These are phyloP conservation scores for Aphelocoma californica DNA, from an alignment of 2,797 vertebrate genomes.

Conservation along the genomic window DNA sequence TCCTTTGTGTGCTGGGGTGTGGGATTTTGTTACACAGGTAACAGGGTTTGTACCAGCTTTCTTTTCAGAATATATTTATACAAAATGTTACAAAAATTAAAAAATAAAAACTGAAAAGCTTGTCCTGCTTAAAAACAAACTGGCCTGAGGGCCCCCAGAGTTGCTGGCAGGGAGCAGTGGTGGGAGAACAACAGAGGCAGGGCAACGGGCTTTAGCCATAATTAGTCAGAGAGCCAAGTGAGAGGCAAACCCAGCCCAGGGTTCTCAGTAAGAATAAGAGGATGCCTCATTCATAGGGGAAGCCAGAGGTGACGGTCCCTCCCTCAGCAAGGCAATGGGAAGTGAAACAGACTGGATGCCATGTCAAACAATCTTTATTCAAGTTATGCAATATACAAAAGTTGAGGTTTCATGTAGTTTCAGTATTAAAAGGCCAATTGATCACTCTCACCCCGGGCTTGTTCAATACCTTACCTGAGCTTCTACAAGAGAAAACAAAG, in stretches of 20 bases:
- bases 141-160: fast-evolving
- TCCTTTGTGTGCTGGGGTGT: background rate
- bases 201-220: background rate
- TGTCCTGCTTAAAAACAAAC: background rate
- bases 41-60: background rate
- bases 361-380: conserved; percentile 31
- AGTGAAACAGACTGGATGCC: background rate
- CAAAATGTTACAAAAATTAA: background rate
- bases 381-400: conserved; percentile 44
- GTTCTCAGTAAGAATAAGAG: no score
- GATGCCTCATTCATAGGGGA: background rate
- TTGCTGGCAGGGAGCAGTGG: fast-evolving
- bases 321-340: background rate
- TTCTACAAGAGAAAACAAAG: background rate
- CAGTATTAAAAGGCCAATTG: conserved; percentile 5
- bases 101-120: background rate
- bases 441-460: background rate
- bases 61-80: conserved; percentile 1
- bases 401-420: background rate
- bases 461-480: background rate
- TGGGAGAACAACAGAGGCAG: background rate
- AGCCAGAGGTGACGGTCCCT: background rate
- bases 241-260: background rate
- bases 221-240: fast-evolving
- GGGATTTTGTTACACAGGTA: background rate